Evolutionary conservation across 2,797 vertebrate genomes (phyloP), one percentile per base, ranked within the genome.

Genomic region (Pseudopleuronectes americanus): DNA sequence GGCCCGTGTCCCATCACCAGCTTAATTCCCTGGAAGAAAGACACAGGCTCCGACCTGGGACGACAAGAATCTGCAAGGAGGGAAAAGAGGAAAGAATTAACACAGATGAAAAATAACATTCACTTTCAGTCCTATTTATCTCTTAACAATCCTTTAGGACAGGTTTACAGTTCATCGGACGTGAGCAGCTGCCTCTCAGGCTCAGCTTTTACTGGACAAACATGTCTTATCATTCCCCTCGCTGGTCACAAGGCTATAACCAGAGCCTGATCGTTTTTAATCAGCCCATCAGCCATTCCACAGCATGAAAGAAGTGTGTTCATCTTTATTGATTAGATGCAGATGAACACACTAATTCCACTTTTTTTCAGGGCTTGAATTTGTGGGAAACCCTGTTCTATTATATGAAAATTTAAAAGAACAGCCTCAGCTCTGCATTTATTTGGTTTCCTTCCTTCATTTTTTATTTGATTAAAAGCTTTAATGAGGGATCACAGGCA

Each of bases 1-100:
- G 98, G 96, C 28, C 96, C 91, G 0, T 99, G 94, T 26, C 95
- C 94, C 96, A 98, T 96, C 84, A 99, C 96, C 80, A 98, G 88
- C 77, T 92, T 95, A 67, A 99, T 93, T 45, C 98, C 96, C 74
- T 91, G 93, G 83, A 95, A 93, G 90, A 98, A 99, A 9, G 96
- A 92, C 80, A 94, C 90, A 0, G 94, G 95, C 12, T 96, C 89
- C 0, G 90, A 82, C 84, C 89, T 94, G 26, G 94, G 89, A 63
- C 93, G 91, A 0, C 69, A 87, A 4, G 94, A 87, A 17, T 96
- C 97, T 99, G 73, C 78, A 60, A 21, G 19, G 4, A 59, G 21
- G 8, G 52, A 21, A 54, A 31, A 22, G 0, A 8, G 8, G 2
- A 57, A 21, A 38, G 1, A 8, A 58, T 51, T 1, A 75, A 43